These are phyloP conservation scores for Amphipoea lucens DNA, from an alignment of 2,888 invertebrate genomes.

Conservation along the genomic window DNA sequence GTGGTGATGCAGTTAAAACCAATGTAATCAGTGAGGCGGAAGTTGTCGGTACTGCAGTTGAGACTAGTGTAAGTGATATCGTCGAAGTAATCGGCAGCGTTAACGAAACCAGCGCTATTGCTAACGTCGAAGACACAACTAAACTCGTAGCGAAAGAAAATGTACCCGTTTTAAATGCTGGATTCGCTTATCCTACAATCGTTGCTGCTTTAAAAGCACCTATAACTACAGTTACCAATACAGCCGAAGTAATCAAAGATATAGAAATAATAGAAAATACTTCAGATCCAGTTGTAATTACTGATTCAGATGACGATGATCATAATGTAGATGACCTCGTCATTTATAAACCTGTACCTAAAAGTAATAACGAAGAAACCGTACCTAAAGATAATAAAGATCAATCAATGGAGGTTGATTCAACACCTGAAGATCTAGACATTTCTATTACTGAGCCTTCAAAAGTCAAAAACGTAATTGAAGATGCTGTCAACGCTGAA, in stretches of 20 bases:
- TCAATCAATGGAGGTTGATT: slow-evolving; percentile 48
- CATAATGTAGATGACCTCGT: slow-evolving; percentile 4
- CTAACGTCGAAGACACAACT: background rate
- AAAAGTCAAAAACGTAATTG: background rate
- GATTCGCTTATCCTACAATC: slow-evolving; percentile 1
- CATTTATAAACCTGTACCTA: background rate
- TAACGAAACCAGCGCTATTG: background rate
- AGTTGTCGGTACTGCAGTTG: background rate
- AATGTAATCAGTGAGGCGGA: background rate
- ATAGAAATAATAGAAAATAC: slow-evolving; percentile 32
- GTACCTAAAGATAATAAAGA: slow-evolving; percentile 5
- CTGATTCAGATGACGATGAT: slow-evolving; percentile 41
- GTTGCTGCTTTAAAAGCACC: background rate
- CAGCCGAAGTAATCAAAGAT: slow-evolving; percentile 23
- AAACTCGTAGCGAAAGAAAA: slow-evolving; percentile 27
- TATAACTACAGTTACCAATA: background rate
- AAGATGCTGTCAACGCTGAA: background rate
- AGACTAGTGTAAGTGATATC: background rate
- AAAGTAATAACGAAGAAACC: background rate
- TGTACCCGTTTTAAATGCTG: slow-evolving; percentile 6
- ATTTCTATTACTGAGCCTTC: background rate
- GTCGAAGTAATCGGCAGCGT: background rate
- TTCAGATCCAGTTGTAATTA: slow-evolving; percentile 23
- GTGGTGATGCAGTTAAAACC: background rate
- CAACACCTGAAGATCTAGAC: background rate